phyloP scores from a whole-genome alignment of 2,113 vertebrate genomes.

The Mixornis gularis region DNA sequence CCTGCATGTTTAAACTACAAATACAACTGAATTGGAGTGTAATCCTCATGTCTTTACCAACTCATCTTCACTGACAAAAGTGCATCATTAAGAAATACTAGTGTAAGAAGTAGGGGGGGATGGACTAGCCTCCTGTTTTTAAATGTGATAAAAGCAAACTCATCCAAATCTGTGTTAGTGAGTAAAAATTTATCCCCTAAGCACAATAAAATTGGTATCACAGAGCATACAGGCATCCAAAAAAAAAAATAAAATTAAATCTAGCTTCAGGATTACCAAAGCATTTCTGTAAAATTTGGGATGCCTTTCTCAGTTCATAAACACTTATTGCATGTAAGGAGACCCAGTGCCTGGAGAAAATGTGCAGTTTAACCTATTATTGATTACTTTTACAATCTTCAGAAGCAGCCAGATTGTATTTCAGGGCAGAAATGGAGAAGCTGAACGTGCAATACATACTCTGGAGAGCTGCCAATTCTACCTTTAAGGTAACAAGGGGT shows the following conservation, averaged over 20 bases:
- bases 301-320: neutral
- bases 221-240: neutral
- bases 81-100: conserved; percentile 19
- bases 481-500: neutral
- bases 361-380: conserved; percentile 13
- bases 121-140: neutral
- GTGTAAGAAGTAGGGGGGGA: neutral
- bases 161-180: neutral
- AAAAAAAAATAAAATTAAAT: neutral
- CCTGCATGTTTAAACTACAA: conserved; percentile 24
- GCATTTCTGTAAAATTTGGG: neutral
- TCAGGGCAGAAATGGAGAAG: neutral
- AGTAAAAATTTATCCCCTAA: neutral
- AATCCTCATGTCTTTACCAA: conserved; percentile 43
- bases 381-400: conserved; percentile 31
- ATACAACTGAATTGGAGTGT: conserved; percentile 37
- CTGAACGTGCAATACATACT: neutral
- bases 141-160: neutral
- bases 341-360: neutral
- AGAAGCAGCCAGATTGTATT: neutral
- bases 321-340: neutral
- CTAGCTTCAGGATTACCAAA: neutral
- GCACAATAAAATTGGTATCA: neutral
- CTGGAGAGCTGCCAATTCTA: neutral
- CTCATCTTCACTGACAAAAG: conserved; percentile 40